Base-by-base conservation (phyloP, 2,113 vertebrate species). In the Hyla sarda region DNA sequence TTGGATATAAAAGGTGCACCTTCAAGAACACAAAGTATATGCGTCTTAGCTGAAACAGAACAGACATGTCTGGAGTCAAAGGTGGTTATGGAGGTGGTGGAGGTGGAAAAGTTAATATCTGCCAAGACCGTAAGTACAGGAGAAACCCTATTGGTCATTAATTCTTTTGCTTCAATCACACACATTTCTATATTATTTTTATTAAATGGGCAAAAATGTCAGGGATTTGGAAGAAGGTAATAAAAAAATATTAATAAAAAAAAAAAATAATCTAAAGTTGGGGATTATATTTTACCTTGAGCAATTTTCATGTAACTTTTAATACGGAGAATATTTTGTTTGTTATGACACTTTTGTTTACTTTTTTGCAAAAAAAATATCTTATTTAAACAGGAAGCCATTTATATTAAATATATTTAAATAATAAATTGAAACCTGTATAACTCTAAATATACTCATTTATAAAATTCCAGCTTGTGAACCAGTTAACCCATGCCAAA, bases 1-100 rank as follows among this genome's bases (percentile, higher is more conserved):
- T 17, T 25, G 14, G 8, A 32, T 83, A 83, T 73, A 73, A 83
- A 83, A 83, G 82, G 30, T n/a, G 32, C 19, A 25, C 23, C 4
- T n/a, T 12, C 21, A 37, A 58, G 50, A 45, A 9, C 30, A 45
- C 13, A 2, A n/a, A 45, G 14, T n/a, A 67, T 16, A 37, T 48
- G 58, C 21, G 25, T 50, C 1, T 41, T 21, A 73, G 2, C 12
- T 25, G 2, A 13, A 30, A n/a, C 12, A 83, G 32, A 41, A 41
- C 2, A 73, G 21, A 17, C 45, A 83, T 83, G 82, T 73, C 67
- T 74, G 41, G 32, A 41, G 25, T 23, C 16, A 83, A 83, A 13
- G 65, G 81, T 23, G 28, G 67, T 47, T 16, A 12, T 37, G 81
- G 28, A 34, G 50, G 47, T 32, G 47, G 67, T 14, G 32, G 60